These are phyloP conservation scores for Tipula lateralis DNA, from an alignment of 2,888 invertebrate genomes.

Conservation along the genomic window DNA sequence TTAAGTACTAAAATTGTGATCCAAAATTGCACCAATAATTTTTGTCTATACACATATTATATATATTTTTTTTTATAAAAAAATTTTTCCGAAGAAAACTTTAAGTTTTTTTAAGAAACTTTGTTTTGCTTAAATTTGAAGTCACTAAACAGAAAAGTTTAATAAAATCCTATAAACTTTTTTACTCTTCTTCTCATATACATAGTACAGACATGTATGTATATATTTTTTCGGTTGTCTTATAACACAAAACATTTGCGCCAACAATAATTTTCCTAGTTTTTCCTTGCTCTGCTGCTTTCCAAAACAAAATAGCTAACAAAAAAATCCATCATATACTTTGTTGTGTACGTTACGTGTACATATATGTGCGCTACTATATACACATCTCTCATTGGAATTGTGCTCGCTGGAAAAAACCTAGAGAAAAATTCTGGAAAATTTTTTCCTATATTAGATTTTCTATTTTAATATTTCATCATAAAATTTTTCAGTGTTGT, in stretches of 20 bases:
- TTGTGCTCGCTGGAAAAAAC: background rate
- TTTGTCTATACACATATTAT: background rate
- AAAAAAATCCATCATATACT: background rate
- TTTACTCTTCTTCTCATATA: background rate
- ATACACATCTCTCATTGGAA: background rate
- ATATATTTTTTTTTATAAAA: background rate
- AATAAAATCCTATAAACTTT: background rate
- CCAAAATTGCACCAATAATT: background rate
- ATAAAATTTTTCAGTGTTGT: background rate
- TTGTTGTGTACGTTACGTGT: background rate
- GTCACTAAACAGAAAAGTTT: background rate
- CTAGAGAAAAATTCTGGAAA: background rate
- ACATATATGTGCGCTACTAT: background rate
- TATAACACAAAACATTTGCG: background rate
- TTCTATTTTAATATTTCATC: constrained; percentile 19
- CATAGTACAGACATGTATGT: background rate
- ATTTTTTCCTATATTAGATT: background rate
- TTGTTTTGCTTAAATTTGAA: background rate
- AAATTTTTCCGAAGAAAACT: background rate
- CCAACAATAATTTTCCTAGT: background rate
- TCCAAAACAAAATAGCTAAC: background rate
- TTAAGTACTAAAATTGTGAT: constrained; percentile 1
- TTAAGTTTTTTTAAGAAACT: background rate
- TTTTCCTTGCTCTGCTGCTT: background rate
- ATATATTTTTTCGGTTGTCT: background rate